Base-by-base conservation (phyloP, 2,888 invertebrate genomes). In the Spatulosminthurus flaviceps region DNA sequence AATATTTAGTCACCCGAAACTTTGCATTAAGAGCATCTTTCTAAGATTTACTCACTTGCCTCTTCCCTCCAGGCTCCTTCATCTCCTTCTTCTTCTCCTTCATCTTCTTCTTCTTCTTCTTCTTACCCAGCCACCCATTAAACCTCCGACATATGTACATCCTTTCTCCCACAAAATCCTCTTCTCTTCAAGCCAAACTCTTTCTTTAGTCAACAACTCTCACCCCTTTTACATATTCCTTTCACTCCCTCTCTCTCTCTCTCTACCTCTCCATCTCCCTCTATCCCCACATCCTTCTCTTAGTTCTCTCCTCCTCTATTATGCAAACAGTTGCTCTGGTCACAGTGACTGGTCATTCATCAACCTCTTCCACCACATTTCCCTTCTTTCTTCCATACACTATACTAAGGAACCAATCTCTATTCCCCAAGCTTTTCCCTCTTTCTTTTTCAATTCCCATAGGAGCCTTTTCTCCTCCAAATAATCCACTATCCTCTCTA, bases 21-120 rank as follows among this genome's bases (percentile, higher is more conserved):
- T 51, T 51, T 51, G 16, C 51, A 51, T 51, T 51, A 51, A 51
- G 51, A 51, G 19, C 51, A 51, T 51, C 51, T 51, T 51, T 51
- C 51, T 13, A 2, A 16, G 51, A 51, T 51, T 51, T 51, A 4
- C 41, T 41, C 41, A 41, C 41, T 41, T 13, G 41, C 41, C 41
- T 7, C 16, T 51, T 51, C 51, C n/a, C 51, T 51, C 51, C 9
- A 51, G n/a, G 2, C 41, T 41, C 41, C 41, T 41, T 13, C 41
- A 9, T 13, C 41, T 41, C 13, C 41, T 41, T 41, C 41, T 13
- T 41, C 41, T 13, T 41, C 41, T 41, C 7, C 7, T 41, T 13
- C 51, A 51, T 11, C 51, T 51, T 51, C n/a, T 19, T 16, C 16
- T 4, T 34, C 9, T 9, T 16, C 16, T 51, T 51, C 5, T 51